phyloP scores from a whole-genome alignment of 2,888 invertebrate species.

The Scaptomyza parva region DNA sequence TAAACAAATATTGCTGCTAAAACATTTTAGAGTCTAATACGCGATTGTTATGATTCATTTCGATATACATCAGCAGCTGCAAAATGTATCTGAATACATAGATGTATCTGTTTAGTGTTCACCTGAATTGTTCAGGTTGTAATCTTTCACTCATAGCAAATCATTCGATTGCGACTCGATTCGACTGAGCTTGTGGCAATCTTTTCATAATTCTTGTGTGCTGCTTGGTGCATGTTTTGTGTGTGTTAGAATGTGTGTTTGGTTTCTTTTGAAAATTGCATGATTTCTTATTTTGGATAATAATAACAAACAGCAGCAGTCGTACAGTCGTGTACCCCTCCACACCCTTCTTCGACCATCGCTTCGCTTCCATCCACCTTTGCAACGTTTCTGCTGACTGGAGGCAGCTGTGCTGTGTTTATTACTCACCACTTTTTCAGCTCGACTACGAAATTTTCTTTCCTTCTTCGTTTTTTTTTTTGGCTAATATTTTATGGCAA shows the following conservation, averaged over 20 bases:
- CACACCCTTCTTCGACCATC: not conserved
- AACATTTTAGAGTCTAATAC: not conserved
- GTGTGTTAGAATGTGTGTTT: no score
- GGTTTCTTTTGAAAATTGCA: constrained; percentile 76
- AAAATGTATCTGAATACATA: constrained; percentile 24
- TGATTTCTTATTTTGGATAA: constrained; percentile 63
- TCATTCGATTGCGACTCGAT: constrained; percentile 53
- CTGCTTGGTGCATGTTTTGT: not conserved
- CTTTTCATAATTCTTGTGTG: constrained; percentile 68
- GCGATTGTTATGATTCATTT: constrained; percentile 32
- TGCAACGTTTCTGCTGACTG: not conserved
- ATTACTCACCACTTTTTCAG: constrained; percentile 50
- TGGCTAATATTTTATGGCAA: constrained; percentile 73
- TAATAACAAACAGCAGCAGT: constrained; percentile 74
- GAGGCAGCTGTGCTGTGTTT: constrained; percentile 62
- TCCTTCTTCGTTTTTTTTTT: not conserved
- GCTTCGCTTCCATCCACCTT: not conserved
- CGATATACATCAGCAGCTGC: constrained; percentile 15
- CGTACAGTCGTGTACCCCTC: constrained; percentile 1
- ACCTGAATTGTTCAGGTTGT: constrained; percentile 61
- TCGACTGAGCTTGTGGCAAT: no score
- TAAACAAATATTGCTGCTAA: not conserved
- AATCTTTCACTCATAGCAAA: constrained; percentile 61
- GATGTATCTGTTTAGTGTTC: constrained; percentile 47
- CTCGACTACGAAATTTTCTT: constrained; percentile 57